A percentile compares a stretch with the other conserved stretches of the same genome.
phyloP scores from a whole-genome alignment of 1,140 invertebrate species.

The Drosophila aff. region DNA sequence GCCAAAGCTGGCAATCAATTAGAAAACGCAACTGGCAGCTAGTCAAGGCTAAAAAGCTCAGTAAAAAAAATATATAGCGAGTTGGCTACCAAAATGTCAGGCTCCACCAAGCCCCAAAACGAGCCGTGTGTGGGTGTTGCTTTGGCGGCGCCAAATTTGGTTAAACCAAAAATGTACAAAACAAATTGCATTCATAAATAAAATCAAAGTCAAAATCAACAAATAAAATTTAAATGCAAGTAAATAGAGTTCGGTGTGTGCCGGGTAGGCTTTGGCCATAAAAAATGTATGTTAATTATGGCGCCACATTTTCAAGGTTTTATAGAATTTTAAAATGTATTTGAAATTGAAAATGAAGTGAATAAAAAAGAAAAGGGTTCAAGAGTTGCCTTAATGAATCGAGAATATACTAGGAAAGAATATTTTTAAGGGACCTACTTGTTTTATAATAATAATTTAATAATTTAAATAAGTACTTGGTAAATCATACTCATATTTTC shows the following conservation, averaged over 20 bases:
- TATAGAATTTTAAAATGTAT: background rate
- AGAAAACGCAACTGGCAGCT: slow-evolving; percentile 44
- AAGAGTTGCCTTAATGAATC: too few relatives aligned
- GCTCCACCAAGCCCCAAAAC: slow-evolving; percentile 35
- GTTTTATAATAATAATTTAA: too few relatives aligned
- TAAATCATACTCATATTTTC: too few relatives aligned
- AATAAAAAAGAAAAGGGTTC: background rate
- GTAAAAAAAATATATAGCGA: slow-evolving; percentile 6
- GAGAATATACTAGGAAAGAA: too few relatives aligned
- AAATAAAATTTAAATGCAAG: slow-evolving; percentile 11
- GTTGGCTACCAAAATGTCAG: slow-evolving; percentile 53
- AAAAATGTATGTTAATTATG: slow-evolving; percentile 6
- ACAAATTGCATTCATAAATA: slow-evolving; percentile 82
- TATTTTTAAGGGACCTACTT: too few relatives aligned
- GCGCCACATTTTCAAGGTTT: slow-evolving; percentile 10
- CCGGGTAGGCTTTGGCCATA: background rate
- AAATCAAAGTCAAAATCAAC: slow-evolving; percentile 52
- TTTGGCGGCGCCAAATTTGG: slow-evolving; percentile 80
- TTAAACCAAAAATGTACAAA: slow-evolving; percentile 68
- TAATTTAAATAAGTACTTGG: too few relatives aligned
- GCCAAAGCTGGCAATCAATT: slow-evolving; percentile 48
- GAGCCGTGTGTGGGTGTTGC: slow-evolving; percentile 61
- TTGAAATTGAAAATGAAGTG: background rate
- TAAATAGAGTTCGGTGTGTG: background rate
- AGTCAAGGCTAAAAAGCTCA: slow-evolving; percentile 45